Conservation (phyloP, 1,140 invertebrate species). For the Ptiloglossa arizonensis region DNA sequence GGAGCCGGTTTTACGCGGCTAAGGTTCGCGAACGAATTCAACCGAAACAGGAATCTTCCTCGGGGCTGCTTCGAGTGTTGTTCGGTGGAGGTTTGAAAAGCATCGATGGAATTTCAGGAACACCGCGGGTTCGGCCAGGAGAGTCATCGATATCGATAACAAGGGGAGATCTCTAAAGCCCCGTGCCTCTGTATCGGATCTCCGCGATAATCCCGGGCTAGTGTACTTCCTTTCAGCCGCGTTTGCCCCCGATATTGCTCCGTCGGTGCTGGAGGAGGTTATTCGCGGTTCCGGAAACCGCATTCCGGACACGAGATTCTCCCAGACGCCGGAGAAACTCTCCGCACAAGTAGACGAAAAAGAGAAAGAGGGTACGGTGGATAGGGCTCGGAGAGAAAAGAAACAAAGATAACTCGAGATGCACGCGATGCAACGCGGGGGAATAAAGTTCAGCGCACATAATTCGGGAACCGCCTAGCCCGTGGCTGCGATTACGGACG, state of each 20-base stretch:
- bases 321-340: constrained; percentile 1
- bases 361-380: constrained; percentile 33
- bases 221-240: constrained; percentile 34
- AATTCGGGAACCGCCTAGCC: constrained; percentile 44
- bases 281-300: constrained; percentile 34
- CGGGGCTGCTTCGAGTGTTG: too few species aligned
- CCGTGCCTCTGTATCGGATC: constrained; percentile 42
- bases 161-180: constrained; percentile 16
- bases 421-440: not conserved
- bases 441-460: constrained; percentile 67
- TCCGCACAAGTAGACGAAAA: constrained; percentile 18
- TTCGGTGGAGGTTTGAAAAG: not conserved
- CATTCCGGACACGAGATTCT: constrained; percentile 41
- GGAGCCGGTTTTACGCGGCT: too few species aligned
- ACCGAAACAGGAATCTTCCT: too few species aligned
- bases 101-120: constrained; percentile 33
- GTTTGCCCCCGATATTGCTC: constrained; percentile 32
- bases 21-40: too few species aligned
- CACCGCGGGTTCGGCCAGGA: not conserved
- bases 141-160: constrained; percentile 28
- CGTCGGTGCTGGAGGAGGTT: constrained; percentile 14
- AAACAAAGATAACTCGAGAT: not conserved
- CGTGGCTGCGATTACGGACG: not conserved
- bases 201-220: constrained; percentile 47
- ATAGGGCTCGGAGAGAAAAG: too few species aligned